A percentile compares a stretch with the other conserved stretches of the same genome.
Conservation (phyloP, 2,113 vertebrate genomes). For the Tetrao urogallus region DNA sequence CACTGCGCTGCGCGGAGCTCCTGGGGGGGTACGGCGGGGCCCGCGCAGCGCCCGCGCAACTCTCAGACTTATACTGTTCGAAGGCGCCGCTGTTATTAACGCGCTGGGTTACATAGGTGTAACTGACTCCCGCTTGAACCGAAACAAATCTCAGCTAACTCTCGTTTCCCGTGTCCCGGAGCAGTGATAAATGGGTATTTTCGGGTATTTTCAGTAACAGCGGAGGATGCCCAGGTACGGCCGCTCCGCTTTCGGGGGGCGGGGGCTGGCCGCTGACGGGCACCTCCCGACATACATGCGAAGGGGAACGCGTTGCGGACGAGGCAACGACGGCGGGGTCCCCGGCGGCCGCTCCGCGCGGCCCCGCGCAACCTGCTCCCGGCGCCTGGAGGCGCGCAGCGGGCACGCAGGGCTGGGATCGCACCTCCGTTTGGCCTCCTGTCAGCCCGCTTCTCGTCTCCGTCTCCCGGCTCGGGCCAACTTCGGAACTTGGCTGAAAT, state of each 20-base stretch:
- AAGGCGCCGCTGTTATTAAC: neutral
- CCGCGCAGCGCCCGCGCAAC: neutral
- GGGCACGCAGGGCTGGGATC: neutral
- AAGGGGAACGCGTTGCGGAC: neutral
- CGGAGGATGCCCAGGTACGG: neutral
- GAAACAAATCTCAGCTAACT: neutral
- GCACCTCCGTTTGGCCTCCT: neutral
- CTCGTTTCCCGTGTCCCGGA: neutral
- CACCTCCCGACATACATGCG: neutral
- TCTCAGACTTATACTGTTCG: neutral
- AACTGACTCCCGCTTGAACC: neutral
- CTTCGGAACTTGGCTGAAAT: neutral
- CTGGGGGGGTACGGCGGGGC: neutral
- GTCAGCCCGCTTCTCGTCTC: neutral
- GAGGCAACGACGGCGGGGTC: neutral
- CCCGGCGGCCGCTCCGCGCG: neutral
- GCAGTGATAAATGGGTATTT: neutral
- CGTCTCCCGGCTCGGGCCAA: fast-evolving
- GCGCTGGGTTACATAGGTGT: neutral
- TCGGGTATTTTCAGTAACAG: neutral
- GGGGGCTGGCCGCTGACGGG: neutral
- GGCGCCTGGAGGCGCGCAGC: neutral
- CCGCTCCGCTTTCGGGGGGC: neutral
- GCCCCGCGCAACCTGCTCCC: neutral
- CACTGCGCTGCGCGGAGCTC: too few species aligned